Evolutionary conservation across 2,888 invertebrate species (phyloP).

Genomic region (Suillia variegata): DNA sequence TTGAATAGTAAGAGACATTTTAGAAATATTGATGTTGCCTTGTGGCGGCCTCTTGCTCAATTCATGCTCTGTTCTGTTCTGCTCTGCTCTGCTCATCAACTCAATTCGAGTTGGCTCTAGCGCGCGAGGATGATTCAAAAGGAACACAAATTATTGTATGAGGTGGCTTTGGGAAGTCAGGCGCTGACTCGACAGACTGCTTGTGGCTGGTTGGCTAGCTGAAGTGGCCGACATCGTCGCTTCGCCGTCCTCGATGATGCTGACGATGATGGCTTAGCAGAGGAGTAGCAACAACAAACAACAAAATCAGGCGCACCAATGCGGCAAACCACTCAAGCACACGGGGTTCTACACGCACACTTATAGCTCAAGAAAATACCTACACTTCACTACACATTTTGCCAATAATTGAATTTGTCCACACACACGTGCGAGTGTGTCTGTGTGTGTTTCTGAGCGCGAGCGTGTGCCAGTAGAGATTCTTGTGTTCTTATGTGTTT

Average conservation of each 20-base stretch:
- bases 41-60: constrained; percentile 9
- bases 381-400: background rate
- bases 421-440: background rate
- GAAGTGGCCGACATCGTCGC: too few relatives aligned
- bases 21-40: too few relatives aligned
- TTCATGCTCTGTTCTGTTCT: background rate
- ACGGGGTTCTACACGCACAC: background rate
- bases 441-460: background rate
- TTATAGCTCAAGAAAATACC: background rate
- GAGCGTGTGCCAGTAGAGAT: background rate
- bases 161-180: background rate
- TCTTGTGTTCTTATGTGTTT: background rate
- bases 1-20: too few relatives aligned
- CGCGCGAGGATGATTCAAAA: constrained; percentile 10
- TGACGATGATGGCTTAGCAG: too few relatives aligned
- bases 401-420: constrained; percentile 16
- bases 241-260: too few relatives aligned
- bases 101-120: too few relatives aligned
- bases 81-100: constrained; percentile 1
- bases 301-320: background rate
- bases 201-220: too few relatives aligned
- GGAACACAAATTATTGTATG: constrained; percentile 8
- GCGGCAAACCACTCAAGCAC: background rate
- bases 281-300: background rate
- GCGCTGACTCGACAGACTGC: too few relatives aligned